A percentile compares a stretch with the other conserved stretches of the same genome.
Conservation (phyloP, 2,888 invertebrate genomes). For the Deladenus siricidicola region DNA sequence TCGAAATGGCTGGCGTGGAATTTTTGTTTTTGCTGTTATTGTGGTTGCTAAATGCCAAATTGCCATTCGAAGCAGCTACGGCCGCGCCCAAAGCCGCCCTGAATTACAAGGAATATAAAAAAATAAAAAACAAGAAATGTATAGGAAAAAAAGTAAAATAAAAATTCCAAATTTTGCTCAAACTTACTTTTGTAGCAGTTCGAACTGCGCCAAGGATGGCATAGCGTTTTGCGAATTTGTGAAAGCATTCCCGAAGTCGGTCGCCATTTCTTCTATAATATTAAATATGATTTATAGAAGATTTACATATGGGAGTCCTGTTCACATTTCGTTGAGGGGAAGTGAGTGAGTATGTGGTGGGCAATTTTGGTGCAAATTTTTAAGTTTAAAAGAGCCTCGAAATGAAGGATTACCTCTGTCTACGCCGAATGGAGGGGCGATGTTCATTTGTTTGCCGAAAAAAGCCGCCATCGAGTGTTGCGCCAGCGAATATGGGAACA, state of each 20-base stretch:
- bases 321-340: too few species aligned
- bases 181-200: conserved; percentile 36
- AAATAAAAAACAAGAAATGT: background rate
- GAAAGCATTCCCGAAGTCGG: background rate
- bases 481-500: conserved; percentile 18
- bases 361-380: background rate
- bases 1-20: too few species aligned
- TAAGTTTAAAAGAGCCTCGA: background rate
- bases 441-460: conserved; percentile 17
- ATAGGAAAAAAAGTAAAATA: background rate
- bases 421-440: background rate
- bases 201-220: conserved; percentile 27
- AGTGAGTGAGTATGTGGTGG: too few species aligned
- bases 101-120: background rate
- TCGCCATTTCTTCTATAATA: background rate
- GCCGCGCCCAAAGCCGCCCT: conserved; percentile 7
- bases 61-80: conserved; percentile 9
- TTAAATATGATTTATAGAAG: background rate
- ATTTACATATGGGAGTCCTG: too few species aligned
- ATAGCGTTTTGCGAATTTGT: conserved; percentile 1
- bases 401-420: background rate
- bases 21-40: too few species aligned
- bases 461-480: conserved; percentile 20
- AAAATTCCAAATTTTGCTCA: background rate
- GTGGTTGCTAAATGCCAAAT: background rate